Evolutionary conservation across 2,113 vertebrate genomes (phyloP), one percentile per base, ranked within the genome.

Genomic region (Chunga burmeisteri): DNA sequence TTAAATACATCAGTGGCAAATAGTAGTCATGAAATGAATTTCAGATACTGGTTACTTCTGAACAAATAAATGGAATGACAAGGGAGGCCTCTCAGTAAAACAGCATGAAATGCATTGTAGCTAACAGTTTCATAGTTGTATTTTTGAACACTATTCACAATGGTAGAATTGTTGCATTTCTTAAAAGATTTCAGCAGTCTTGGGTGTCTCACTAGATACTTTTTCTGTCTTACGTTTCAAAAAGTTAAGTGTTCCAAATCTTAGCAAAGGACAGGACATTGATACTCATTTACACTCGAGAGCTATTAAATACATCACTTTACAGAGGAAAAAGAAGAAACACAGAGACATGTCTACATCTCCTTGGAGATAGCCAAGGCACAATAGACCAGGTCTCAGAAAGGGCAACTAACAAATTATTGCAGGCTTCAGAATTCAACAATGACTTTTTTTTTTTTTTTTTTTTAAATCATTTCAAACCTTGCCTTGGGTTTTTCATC

Each of bases 381-480:
- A 96, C 55, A 96, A 94, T 27, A 56, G 86, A 59, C n/a, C 40
- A 66, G 81, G 92, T 63, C 68, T 94, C 74, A 72, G 58, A 90
- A 94, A 94, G 84, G 90, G 56, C 72, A 96, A 9, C 78, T 75
- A 85, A 49, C 81, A 67, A 19, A 44, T 50, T 86, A 93, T 8
- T 81, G 49, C 16, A 87, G 71, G 44, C 38, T 90, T 95, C 68
- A 79, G 84, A 93, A 52, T 42, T 42, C 65, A 89, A 77, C 65
- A 88, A 68, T 62, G 2, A 49, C 20, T 58, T 68, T 19, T 77
- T 66, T 32, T 56, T 19, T 77, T 66, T 32, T 56, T 53, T 59
- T 36, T 47, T 55, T 63, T 25, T 44, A 91, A 81, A 81, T 74
- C 2, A 63, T 86, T 68, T 84, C 34, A 74, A 92, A 73, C 25